Percentiles rank a stretch among this genome's conserved stretches.
Evolutionary conservation across 2,113 vertebrate species (phyloP).

Genomic region (Phyllopteryx taeniolatus): DNA sequence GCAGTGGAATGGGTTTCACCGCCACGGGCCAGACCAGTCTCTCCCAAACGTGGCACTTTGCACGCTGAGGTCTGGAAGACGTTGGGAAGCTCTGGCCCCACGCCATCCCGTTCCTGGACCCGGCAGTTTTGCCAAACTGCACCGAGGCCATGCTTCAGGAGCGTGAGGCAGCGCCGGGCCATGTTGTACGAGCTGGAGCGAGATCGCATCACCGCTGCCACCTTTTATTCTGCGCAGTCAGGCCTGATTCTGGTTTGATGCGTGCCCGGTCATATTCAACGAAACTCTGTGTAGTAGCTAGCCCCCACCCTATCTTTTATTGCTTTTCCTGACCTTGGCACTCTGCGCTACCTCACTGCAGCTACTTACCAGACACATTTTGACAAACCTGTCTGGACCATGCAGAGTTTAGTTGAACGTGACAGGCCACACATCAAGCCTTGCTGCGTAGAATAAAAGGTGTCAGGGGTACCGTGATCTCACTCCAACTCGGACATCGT

Average conservation of each 20-base stretch:
- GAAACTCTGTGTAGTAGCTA: no score
- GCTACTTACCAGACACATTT: background rate
- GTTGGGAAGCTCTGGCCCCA: no score
- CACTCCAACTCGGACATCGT: background rate
- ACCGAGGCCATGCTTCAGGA: no score
- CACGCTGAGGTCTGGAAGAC: no score
- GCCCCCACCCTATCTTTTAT: no score
- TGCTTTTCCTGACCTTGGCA: no score
- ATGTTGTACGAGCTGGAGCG: constrained; percentile 30
- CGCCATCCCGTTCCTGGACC: no score
- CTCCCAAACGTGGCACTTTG: no score
- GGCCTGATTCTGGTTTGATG: constrained; percentile 47
- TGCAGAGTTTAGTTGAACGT: background rate
- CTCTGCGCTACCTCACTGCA: no score
- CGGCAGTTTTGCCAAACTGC: no score
- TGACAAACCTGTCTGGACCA: background rate
- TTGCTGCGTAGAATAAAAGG: background rate
- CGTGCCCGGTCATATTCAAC: constrained; percentile 22
- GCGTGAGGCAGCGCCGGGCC: background rate
- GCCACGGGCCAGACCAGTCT: no score
- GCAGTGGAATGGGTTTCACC: no score
- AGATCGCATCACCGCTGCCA: constrained; percentile 37
- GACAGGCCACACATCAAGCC: background rate
- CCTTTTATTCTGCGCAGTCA: constrained; percentile 54
- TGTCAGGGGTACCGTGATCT: background rate